Base-by-base conservation (phyloP, 2,797 vertebrate genomes). In the Sebastiscus tertius region DNA sequence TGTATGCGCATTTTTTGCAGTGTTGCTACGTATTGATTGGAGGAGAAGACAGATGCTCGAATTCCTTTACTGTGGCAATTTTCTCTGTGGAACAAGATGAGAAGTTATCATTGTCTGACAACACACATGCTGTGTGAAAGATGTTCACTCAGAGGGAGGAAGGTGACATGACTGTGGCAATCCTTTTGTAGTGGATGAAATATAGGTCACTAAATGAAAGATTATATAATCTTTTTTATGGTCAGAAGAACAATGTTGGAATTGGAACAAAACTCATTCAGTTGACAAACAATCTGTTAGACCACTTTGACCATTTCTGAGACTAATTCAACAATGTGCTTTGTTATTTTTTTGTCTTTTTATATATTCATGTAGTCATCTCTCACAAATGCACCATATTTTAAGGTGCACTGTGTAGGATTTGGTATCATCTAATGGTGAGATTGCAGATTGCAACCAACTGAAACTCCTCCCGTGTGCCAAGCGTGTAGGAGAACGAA, bases 31-130 rank as follows among this genome's bases (percentile, higher is more conserved):
- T 75, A 71, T 62, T 83, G 82, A 87, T 77, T 77, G 63, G 71
- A 94, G 88, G 91, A 87, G 58, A 31, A 61, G 77, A 80, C 1
- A 0, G 18, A 61, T 29, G 64, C 55, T 75, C 42, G 12, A 52
- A 77, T 79, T 70, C 55, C 69, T 73, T 7, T 36, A 79, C 24
- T 64, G 64, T 72, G 77, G 46, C 71, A 55, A 56, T 75, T 79
- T 65, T 62, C 74, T 72, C 39, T 63, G 36, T 36, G 46, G 56
- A 73, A 65, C 39, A 63, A 60, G 33, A 72, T 58, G 56, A 72
- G 54, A 62, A 60, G 70, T 69, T 46, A 65, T 61, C 62, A 42
- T 13, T 22, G 34, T 60, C 27, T 54, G 7, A 20, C 55, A 26
- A 58, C 56, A 60, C 11, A 26, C 56, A 52, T 3, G 11, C 11